Conservation (phyloP, 2,888 invertebrate genomes). For the Andrena haemorrhoa region DNA sequence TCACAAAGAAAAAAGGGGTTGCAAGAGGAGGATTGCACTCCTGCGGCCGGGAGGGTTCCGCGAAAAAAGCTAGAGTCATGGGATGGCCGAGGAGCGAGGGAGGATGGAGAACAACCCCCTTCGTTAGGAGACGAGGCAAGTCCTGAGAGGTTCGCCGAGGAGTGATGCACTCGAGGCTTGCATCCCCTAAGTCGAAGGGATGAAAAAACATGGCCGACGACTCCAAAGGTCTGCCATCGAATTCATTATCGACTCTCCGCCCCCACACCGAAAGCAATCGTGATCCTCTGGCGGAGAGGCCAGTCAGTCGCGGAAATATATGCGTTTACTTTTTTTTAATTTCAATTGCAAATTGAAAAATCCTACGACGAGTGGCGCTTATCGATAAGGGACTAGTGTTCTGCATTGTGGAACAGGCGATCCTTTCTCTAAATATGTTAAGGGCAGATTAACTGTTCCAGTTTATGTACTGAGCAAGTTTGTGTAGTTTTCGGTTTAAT, state of each 20-base stretch:
- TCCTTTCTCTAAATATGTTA: conserved; percentile 19
- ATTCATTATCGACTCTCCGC: conserved; percentile 72
- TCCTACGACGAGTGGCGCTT: neutral
- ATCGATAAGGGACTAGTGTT: conserved; percentile 3
- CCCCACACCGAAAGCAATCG: conserved; percentile 42
- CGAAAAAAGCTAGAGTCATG: conserved; percentile 34
- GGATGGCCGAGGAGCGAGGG: conserved; percentile 18
- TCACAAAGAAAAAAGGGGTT: conserved; percentile 61
- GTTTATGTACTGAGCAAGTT: neutral
- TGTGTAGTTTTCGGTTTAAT: neutral
- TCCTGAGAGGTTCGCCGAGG: conserved; percentile 82
- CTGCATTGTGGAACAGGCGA: conserved; percentile 23
- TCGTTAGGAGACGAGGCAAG: conserved; percentile 79
- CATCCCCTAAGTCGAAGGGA: conserved; percentile 76
- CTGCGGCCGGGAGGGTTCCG: conserved; percentile 31
- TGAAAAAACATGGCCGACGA: conserved; percentile 81
- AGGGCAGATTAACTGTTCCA: conserved; percentile 8
- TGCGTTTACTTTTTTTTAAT: conserved; percentile 24
- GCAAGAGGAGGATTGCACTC: conserved; percentile 56
- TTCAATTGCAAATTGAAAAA: conserved; percentile 45
- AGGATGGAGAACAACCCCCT: conserved; percentile 63
- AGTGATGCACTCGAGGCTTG: conserved; percentile 82
- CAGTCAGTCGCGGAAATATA: conserved; percentile 29
- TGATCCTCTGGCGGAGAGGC: conserved; percentile 4
- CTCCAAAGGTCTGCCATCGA: conserved; percentile 70